Percentiles rank a stretch among this genome's conserved stretches.
phyloP scores from a whole-genome alignment of 2,113 vertebrate species.

The Anser brachyrhynchus region DNA sequence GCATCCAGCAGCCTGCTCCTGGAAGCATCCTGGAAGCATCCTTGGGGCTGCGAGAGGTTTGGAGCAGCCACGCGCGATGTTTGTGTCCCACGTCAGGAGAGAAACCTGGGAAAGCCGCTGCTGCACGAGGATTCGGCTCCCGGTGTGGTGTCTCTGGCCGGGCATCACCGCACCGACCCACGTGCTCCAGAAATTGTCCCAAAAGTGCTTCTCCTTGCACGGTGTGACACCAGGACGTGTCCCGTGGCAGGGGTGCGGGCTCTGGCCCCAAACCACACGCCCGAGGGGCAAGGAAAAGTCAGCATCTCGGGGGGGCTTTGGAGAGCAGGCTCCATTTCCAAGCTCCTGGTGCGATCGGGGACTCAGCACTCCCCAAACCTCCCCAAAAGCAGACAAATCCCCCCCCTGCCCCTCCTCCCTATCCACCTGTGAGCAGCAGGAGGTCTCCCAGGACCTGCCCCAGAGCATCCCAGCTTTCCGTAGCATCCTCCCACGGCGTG shows the following conservation, averaged over 20 bases:
- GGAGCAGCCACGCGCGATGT: accelerated
- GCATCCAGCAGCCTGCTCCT: background rate
- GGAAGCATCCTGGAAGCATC: background rate
- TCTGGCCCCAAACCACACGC: background rate
- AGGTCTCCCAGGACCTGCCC: background rate
- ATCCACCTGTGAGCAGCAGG: background rate
- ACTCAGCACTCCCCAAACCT: background rate
- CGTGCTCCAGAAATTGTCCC: accelerated
- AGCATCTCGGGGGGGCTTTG: accelerated
- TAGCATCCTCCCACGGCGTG: background rate
- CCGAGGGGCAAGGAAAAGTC: accelerated
- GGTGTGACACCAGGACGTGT: accelerated
- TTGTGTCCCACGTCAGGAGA: background rate
- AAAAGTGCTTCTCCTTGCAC: background rate
- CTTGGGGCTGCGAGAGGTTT: background rate
- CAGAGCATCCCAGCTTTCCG: background rate
- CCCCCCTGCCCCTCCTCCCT: accelerated
- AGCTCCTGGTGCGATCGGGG: background rate
- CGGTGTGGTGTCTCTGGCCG: accelerated
- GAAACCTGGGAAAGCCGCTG: background rate
- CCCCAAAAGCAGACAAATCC: background rate
- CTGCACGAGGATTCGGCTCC: accelerated
- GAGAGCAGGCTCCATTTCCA: background rate
- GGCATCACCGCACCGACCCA: accelerated
- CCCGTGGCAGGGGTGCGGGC: too few relatives aligned